Percentiles rank a stretch among this genome's conserved stretches.
Evolutionary conservation across 2,797 vertebrate species (phyloP).

Genomic region (Karalla daura): DNA sequence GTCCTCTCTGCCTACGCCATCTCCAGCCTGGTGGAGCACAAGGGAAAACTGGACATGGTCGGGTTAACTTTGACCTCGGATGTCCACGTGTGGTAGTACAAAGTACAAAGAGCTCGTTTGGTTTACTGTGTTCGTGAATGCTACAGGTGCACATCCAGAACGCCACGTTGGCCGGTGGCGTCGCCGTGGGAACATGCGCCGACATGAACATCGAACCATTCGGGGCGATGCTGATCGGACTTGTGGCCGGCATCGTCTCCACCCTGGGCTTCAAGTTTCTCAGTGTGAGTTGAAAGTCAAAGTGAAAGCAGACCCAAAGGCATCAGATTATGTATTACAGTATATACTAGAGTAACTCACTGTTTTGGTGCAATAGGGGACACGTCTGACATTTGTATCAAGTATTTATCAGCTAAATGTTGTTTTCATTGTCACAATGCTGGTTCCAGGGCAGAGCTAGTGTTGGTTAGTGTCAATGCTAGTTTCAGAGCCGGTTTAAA

Average conservation of each 20-base stretch:
- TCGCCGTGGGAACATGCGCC: constrained; percentile 95
- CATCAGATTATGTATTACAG: too few relatives aligned
- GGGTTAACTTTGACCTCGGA: constrained; percentile 43
- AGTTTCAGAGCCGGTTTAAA: too few relatives aligned
- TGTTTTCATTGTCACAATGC: too few relatives aligned
- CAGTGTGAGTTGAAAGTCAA: constrained; percentile 83
- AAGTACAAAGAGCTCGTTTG: background rate
- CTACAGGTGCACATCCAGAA: constrained; percentile 96
- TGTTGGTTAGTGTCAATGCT: too few relatives aligned
- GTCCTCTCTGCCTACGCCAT: constrained; percentile 89
- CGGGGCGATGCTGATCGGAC: constrained; percentile 91
- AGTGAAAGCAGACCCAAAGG: background rate
- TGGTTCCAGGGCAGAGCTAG: too few relatives aligned
- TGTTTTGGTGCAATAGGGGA: too few relatives aligned
- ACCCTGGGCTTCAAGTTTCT: constrained; percentile 92
- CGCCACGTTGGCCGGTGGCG: constrained; percentile 95
- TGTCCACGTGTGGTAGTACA: background rate
- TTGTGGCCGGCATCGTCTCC: constrained; percentile 88
- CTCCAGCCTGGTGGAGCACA: constrained; percentile 90
- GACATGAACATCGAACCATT: constrained; percentile 89
- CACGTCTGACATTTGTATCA: too few relatives aligned
- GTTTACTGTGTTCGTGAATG: background rate
- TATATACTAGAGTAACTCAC: too few relatives aligned
- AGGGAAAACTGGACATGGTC: constrained; percentile 95
- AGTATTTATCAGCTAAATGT: too few relatives aligned